These are phyloP conservation scores for Momotus momota DNA, from an alignment of 2,797 vertebrate species.

Conservation along the genomic window DNA sequence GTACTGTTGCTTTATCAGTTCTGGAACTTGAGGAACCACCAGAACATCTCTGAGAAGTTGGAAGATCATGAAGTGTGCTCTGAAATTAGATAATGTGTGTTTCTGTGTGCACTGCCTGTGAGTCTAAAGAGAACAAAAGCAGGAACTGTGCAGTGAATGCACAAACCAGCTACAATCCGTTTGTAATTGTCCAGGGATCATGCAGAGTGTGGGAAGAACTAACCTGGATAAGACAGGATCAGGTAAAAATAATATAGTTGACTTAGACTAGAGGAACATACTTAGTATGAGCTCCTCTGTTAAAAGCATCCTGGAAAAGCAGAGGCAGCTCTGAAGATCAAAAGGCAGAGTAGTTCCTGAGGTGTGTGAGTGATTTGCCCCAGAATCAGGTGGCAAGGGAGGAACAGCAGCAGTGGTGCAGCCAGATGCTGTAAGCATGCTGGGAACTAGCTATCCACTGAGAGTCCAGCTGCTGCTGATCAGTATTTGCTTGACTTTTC, in stretches of 20 bases:
- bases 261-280: background rate
- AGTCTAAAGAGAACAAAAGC: background rate
- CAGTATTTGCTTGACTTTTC: background rate
- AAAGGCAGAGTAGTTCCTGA: background rate
- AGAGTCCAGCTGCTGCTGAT: background rate
- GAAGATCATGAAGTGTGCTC: background rate
- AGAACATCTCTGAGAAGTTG: background rate
- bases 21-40: background rate
- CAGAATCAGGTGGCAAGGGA: background rate
- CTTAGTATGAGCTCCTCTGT: background rate
- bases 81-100: background rate
- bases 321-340: background rate
- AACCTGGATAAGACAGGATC: background rate
- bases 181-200: background rate
- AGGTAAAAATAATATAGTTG: background rate
- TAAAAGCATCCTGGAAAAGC: background rate
- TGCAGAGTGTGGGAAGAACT: background rate
- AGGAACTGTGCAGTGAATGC: background rate
- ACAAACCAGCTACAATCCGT: background rate
- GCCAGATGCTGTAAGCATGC: background rate
- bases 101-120: background rate
- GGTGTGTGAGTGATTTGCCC: background rate
- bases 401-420: background rate
- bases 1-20: background rate
- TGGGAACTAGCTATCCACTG: background rate